These are phyloP conservation scores for Pachypsylla venusta DNA, from an alignment of 1,140 invertebrate species.

Conservation along the genomic window DNA sequence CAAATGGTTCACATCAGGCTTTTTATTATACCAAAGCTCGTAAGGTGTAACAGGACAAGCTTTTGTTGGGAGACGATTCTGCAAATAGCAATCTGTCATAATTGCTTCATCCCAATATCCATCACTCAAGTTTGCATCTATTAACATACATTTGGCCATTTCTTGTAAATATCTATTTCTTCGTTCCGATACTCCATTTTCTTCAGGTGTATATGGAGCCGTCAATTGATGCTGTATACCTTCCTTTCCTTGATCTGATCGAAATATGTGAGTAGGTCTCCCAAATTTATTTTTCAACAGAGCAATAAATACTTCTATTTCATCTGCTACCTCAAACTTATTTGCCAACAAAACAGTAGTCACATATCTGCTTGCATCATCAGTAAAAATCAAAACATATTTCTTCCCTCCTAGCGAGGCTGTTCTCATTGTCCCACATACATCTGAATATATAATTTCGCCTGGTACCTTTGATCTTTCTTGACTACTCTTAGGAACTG, in stretches of 20 bases:
- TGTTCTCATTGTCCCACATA: not conserved
- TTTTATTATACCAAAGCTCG: slow-evolving; percentile 19
- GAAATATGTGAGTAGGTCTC: slow-evolving; percentile 20
- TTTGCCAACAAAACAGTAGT: not conserved
- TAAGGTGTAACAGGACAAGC: slow-evolving; percentile 14
- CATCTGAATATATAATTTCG: not conserved
- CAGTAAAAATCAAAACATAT: slow-evolving; percentile 6
- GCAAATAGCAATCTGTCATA: slow-evolving; percentile 30
- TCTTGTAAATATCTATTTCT: slow-evolving; percentile 30
- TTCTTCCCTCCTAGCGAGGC: not conserved
- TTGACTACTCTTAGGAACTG: not conserved
- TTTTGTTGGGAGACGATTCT: slow-evolving; percentile 27
- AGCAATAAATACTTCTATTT: not conserved
- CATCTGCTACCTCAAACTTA: not conserved
- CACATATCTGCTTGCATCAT: not conserved
- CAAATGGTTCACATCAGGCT: slow-evolving; percentile 18
- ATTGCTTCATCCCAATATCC: slow-evolving; percentile 32
- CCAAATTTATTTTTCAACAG: not conserved
- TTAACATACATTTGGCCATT: slow-evolving; percentile 27
- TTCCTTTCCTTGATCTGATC: slow-evolving; percentile 19
- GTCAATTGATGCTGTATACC: slow-evolving; percentile 22
- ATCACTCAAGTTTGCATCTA: slow-evolving; percentile 24
- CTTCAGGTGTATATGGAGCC: slow-evolving; percentile 29
- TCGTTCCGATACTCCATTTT: slow-evolving; percentile 29
- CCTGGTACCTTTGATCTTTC: not conserved